phyloP scores from a whole-genome alignment of 1,140 invertebrate species.

The Drosophila watanabei region DNA sequence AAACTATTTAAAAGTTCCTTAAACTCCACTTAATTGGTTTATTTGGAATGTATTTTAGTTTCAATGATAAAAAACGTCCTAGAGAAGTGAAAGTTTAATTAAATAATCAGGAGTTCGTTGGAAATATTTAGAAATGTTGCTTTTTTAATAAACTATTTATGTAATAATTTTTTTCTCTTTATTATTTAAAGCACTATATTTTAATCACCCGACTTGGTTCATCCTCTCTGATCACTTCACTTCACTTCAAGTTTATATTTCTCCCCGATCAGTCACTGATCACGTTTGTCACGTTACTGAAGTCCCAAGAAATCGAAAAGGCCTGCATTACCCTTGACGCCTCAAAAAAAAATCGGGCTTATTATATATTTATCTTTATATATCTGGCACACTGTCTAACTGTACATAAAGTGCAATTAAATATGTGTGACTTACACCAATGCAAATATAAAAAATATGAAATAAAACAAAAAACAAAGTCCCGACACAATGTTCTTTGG shows the following conservation, averaged over 20 bases:
- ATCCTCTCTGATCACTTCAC: neutral
- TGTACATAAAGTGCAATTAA: constrained; percentile 67
- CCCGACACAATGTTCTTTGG: constrained; percentile 26
- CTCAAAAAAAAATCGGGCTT: constrained; percentile 1
- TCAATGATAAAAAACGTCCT: no score
- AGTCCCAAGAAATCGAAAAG: neutral
- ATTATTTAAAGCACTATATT: neutral
- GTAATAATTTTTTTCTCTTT: neutral
- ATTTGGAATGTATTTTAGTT: no score
- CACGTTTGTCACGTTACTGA: constrained; percentile 22
- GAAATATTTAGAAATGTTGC: no score
- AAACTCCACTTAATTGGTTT: no score
- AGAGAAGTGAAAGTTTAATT: no score
- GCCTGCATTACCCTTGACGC: constrained; percentile 20
- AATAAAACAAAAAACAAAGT: constrained; percentile 14
- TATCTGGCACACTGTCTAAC: constrained; percentile 21
- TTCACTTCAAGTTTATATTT: constrained; percentile 1
- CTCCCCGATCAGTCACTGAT: constrained; percentile 19
- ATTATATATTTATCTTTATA: constrained; percentile 19
- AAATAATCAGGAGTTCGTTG: no score
- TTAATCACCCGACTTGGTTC: neutral
- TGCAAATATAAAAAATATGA: constrained; percentile 10
- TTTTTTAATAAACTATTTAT: no score
- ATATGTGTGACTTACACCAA: constrained; percentile 48
- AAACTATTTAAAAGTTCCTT: no score